A percentile compares a stretch with the other conserved stretches of the same genome.
Conservation (phyloP, 1,140 invertebrate species). For the Camponotus vicinus region DNA sequence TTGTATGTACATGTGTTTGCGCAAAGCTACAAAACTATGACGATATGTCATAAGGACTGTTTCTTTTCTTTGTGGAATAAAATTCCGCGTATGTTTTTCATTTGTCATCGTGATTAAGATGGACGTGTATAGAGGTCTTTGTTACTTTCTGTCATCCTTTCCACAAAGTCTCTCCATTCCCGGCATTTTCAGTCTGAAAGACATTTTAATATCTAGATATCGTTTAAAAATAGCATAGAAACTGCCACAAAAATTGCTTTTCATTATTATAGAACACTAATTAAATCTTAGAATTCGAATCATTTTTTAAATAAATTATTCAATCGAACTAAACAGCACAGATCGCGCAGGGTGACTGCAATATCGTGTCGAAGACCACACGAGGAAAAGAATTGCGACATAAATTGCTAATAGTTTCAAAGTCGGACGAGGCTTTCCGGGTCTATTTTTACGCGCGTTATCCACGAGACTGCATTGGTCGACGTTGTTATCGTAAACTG, state of each 20-base stretch:
- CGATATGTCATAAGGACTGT: constrained; percentile 9
- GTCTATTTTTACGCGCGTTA: constrained; percentile 56
- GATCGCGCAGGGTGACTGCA: background rate
- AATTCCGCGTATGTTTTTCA: constrained; percentile 38
- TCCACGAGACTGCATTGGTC: constrained; percentile 42
- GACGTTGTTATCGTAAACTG: constrained; percentile 23
- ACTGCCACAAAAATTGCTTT: background rate
- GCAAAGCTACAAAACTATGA: constrained; percentile 20
- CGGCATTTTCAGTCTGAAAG: background rate
- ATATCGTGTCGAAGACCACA: background rate
- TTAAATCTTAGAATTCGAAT: background rate
- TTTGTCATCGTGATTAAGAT: constrained; percentile 59
- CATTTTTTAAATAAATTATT: background rate
- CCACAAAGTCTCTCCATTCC: constrained; percentile 11
- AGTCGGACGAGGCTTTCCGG: constrained; percentile 23
- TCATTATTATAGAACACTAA: background rate
- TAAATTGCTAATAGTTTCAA: constrained; percentile 48
- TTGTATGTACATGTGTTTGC: background rate
- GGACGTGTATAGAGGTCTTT: constrained; percentile 28
- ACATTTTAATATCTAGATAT: background rate
- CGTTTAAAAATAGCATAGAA: background rate
- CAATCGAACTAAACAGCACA: background rate
- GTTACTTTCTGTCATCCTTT: background rate
- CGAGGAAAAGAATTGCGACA: background rate
- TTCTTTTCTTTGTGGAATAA: constrained; percentile 28